A percentile compares a stretch with the other conserved stretches of the same genome.
phyloP scores from a whole-genome alignment of 2,888 invertebrate species.

The Melinopterus prodromus region DNA sequence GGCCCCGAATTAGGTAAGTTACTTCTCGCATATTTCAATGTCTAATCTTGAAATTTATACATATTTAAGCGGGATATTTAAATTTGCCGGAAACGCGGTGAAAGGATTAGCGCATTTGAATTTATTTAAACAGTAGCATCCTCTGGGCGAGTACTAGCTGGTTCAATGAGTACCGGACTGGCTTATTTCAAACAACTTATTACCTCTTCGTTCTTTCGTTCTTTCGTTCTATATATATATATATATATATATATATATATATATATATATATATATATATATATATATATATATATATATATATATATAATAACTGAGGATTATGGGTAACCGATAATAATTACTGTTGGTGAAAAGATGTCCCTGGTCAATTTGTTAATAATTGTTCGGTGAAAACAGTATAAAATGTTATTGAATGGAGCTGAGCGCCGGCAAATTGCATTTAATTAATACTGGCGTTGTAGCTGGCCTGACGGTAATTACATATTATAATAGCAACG shows the following conservation, averaged over 20 bases:
- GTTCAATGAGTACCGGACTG: background rate
- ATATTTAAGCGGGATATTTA: conserved; percentile 30
- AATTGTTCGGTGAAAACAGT: background rate
- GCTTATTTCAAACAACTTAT: background rate
- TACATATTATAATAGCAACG: background rate
- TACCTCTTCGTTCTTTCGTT: too few relatives aligned
- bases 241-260: too few relatives aligned
- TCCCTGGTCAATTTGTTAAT: background rate
- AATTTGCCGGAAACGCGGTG: conserved; percentile 18
- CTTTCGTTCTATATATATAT: too few relatives aligned
- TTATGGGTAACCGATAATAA: too few relatives aligned
- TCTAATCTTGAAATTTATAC: conserved; percentile 33
- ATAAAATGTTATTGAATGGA: background rate
- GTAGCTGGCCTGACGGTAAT: background rate
- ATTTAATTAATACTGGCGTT: background rate
- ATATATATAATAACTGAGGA: too few relatives aligned
- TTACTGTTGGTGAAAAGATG: too few relatives aligned
- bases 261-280: too few relatives aligned
- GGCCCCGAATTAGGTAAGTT: conserved; percentile 89
- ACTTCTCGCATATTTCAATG: conserved; percentile 37
- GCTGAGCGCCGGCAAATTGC: background rate
- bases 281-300: too few relatives aligned
- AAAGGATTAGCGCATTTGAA: conserved; percentile 21
- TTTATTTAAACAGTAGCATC: conserved; percentile 6
- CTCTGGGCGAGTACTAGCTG: background rate